Base-by-base conservation (phyloP, 2,888 invertebrate genomes). In the Netelia inedita region DNA sequence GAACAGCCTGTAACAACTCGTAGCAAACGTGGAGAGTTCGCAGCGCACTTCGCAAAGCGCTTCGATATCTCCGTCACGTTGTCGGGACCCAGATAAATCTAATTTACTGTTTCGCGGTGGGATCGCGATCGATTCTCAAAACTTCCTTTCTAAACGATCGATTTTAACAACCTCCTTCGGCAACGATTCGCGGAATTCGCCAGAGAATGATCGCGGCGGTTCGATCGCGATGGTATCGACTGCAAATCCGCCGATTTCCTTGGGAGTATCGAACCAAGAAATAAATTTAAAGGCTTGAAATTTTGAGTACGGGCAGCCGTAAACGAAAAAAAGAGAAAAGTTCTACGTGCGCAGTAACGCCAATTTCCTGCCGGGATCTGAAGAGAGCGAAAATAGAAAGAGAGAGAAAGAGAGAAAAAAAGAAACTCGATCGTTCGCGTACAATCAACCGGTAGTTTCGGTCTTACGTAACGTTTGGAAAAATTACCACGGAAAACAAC, bases 81-180 rank as follows among this genome's bases (percentile, higher is more conserved):
- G 50, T 71, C 21, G 66, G 57, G 63, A 85, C 74, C 85, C 69
- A 79, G 85, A 85, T 79, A 78, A 85, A 86, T 81, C 82, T 83
- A 55, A 79, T 83, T 85, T 83, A 87, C 84, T 78, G 55, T 69
- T 85, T 78, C 35, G 69, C 81, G 78, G 79, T 57, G 19, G 61
- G 71, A 76, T 78, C 76, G 79, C 74, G 65, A 61, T 65, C 53
- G 21, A 65, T 41, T 57, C 50, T 65, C 59, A 81, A 79, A 72
- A 79, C 86, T 87, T 87, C 82, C 86, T 87, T 87, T 88, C 87
- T 86, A 86, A 86, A 85, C 72, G 59, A 71, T 46, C 79, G 16
- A 59, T 43, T 28, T 65, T 35, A 72, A 73, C 72, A 23, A 59
- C 43, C 68, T 21, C 19, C 16, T 46, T 21, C 35, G 71, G 23